Evolutionary conservation across 2,797 vertebrate species (phyloP).

Genomic region (Heterohyrax brucei): DNA sequence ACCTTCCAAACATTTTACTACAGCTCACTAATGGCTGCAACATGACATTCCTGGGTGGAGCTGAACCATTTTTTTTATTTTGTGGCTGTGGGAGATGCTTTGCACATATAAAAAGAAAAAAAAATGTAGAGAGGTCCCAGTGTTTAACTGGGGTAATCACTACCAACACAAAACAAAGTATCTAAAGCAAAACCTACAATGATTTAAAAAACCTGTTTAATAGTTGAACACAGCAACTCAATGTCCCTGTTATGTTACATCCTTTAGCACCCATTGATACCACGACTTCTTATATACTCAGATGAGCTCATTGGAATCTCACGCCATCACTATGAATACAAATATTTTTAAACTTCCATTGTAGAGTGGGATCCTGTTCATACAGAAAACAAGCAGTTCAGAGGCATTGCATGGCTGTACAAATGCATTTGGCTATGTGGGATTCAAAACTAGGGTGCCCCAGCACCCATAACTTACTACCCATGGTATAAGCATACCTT

Average conservation of each 20-base stretch:
- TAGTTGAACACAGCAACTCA: slow-evolving; percentile 36
- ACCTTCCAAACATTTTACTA: slow-evolving; percentile 76
- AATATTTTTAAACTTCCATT: not conserved
- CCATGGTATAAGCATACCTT: not conserved
- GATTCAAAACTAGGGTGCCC: not conserved
- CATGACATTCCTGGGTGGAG: slow-evolving; percentile 71
- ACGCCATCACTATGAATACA: not conserved
- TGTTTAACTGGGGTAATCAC: not conserved
- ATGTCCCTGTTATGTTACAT: not conserved
- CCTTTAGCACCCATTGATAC: not conserved
- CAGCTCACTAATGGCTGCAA: slow-evolving; percentile 64
- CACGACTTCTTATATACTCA: not conserved
- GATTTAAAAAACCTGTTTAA: slow-evolving; percentile 13
- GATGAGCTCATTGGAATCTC: not conserved
- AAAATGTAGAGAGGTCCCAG: not conserved
- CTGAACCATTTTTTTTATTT: slow-evolving; percentile 72
- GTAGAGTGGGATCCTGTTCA: not conserved
- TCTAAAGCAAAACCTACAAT: slow-evolving; percentile 48
- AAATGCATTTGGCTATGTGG: not conserved
- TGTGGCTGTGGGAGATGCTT: slow-evolving; percentile 59
- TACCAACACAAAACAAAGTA: not conserved
- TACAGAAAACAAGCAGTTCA: slow-evolving; percentile 10
- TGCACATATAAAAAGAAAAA: slow-evolving; percentile 61
- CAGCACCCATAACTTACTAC: not conserved
- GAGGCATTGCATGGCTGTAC: not conserved